phyloP scores from a whole-genome alignment of 2,797 vertebrate species.

The Siniperca undulata region DNA sequence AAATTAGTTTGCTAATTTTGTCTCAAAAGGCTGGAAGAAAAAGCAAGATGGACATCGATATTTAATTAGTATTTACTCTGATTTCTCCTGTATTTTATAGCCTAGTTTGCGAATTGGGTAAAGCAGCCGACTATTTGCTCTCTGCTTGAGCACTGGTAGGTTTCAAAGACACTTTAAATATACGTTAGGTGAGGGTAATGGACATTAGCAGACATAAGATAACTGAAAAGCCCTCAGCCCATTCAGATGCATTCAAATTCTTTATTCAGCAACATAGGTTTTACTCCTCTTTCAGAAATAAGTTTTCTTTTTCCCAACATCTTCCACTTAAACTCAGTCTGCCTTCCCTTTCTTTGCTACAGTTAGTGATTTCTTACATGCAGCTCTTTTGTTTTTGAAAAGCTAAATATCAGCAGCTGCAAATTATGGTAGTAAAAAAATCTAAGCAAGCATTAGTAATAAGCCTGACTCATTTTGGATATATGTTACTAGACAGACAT shows the following conservation, averaged over 20 bases:
- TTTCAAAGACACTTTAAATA: not conserved
- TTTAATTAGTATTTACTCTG: not conserved
- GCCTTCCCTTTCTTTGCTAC: not conserved
- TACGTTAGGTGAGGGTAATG: not conserved
- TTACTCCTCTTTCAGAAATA: not conserved
- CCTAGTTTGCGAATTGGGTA: not conserved
- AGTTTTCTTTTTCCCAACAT: not conserved
- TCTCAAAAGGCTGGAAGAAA: not conserved
- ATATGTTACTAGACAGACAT: constrained; percentile 37
- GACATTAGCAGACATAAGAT: not conserved
- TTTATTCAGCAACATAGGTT: not conserved
- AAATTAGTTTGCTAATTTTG: not conserved
- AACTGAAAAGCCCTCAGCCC: not conserved
- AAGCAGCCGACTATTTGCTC: not conserved
- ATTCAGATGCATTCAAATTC: not conserved
- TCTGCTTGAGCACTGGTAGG: not conserved
- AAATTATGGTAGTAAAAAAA: constrained; percentile 18
- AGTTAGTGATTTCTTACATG: not conserved
- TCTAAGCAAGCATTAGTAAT: constrained; percentile 29
- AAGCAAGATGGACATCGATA: not conserved
- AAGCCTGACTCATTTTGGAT: constrained; percentile 49
- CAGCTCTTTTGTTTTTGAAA: constrained; percentile 7
- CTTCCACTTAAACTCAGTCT: not conserved
- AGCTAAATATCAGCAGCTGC: constrained; percentile 1
- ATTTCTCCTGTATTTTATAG: not conserved